Base-by-base conservation (phyloP, 1,140 invertebrate genomes). In the Bombus ignitus region DNA sequence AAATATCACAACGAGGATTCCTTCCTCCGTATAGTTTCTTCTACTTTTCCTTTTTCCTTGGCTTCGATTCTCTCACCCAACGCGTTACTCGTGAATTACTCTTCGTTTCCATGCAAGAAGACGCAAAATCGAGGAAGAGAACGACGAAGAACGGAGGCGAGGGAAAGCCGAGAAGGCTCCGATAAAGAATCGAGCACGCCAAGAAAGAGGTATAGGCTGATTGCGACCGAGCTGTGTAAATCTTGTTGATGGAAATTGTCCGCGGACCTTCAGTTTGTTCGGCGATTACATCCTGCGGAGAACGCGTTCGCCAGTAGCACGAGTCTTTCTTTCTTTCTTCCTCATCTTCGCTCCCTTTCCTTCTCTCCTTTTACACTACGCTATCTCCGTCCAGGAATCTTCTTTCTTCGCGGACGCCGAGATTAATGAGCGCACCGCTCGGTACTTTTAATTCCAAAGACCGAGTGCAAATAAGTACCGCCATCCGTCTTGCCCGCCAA, bases 401-500 rank as follows among this genome's bases (percentile, higher is more conserved):
- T 92, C 89, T 90, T 89, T 88, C 88, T 89, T 85, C 83, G 74
- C 85, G 80, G 72, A 88, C 85, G 57, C 74, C 70, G 91, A 92
- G 93, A 94, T 94, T 93, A 92, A 94, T 93, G 92, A 92, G 89
- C 85, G 82, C 88, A 90, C 91, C 91, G 93, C 92, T 94, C 91
- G 91, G 92, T 89, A 95, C 92, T 95, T 95, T 94, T 94, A 94
- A 95, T 94, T 94, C 93, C 89, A 84, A 89, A 92, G 94, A 93
- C 89, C 85, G 90, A 93, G 93, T 94, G 93, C 93, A 94, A 94
- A 94, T 94, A 95, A 95, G 92, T 92, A 94, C 92, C 91, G 89
- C 87, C 93, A 95, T 95, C 90, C 92, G 93, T 94, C 94, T 94
- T 94, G 90, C 81, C 92, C 93, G 92, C 94, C 94, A 94, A 94